phyloP scores from a whole-genome alignment of 2,113 vertebrate genomes.

The Urocynchramus pylzowi region DNA sequence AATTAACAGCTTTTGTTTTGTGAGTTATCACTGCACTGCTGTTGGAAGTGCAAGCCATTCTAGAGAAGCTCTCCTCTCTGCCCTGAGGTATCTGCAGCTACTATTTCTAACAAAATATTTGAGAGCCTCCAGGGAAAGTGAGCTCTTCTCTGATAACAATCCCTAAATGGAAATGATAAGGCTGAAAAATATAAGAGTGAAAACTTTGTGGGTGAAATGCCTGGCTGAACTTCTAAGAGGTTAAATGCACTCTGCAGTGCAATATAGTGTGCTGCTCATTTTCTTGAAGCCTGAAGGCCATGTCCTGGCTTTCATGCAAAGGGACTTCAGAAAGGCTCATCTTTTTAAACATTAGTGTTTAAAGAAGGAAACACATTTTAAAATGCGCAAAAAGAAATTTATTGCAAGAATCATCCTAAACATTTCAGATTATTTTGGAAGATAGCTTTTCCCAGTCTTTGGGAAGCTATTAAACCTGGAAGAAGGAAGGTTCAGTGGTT shows the following conservation, averaged over 20 bases:
- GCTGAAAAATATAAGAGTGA: not conserved
- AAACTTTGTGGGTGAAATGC: not conserved
- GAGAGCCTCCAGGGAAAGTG: not conserved
- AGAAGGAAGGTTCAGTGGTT: not conserved
- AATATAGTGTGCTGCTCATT: fast-evolving
- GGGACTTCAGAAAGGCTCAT: not conserved
- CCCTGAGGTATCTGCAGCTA: not conserved
- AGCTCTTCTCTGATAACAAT: not conserved
- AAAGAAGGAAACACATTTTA: not conserved
- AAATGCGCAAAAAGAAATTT: not conserved
- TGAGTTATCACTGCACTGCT: not conserved
- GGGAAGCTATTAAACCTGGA: not conserved
- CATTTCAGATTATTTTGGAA: not conserved
- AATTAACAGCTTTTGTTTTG: not conserved
- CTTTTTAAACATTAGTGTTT: not conserved
- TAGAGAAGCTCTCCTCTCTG: not conserved
- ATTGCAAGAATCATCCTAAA: not conserved
- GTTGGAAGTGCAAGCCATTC: not conserved
- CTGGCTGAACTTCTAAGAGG: not conserved
- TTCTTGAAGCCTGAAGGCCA: not conserved
- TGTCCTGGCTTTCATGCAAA: not conserved
- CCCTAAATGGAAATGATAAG: not conserved
- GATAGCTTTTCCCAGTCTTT: not conserved
- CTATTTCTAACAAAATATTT: not conserved
- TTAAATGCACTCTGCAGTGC: not conserved